These are phyloP conservation scores for Epizoanthus scotinus DNA, from an alignment of 92 coral and sea anemone genomes.

Conservation along the genomic window DNA sequence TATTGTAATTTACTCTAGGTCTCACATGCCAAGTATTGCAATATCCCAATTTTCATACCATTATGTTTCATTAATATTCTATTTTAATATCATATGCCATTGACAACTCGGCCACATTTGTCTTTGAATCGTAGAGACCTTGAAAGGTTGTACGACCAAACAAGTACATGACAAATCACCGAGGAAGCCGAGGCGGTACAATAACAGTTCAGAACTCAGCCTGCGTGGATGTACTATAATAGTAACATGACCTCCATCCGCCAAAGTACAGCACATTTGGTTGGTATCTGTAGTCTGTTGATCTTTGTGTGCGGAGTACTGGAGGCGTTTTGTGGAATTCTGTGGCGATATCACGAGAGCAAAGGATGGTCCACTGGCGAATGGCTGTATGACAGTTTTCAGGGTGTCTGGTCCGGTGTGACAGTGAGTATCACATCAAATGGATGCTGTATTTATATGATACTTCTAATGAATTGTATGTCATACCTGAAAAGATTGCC, in stretches of 20 bases:
- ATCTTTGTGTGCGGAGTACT: slow-evolving; percentile 9
- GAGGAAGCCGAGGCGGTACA: too few relatives aligned
- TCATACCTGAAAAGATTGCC: not conserved
- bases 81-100: too few relatives aligned
- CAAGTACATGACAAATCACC: too few relatives aligned
- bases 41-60: too few relatives aligned
- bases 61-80: too few relatives aligned
- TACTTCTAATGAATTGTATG: not conserved
- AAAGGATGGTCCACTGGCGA: slow-evolving; percentile 15
- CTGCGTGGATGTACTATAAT: too few relatives aligned
- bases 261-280: slow-evolving; percentile 5
- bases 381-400: slow-evolving; percentile 14
- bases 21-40: too few relatives aligned
- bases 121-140: too few relatives aligned
- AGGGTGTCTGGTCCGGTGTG: slow-evolving; percentile 6
- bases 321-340: slow-evolving; percentile 18
- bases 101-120: too few relatives aligned
- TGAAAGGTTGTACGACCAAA: too few relatives aligned
- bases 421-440: not conserved
- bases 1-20: too few relatives aligned
- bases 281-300: not conserved
- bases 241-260: not conserved
- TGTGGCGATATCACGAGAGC: slow-evolving; percentile 10
- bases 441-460: not conserved
- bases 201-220: too few relatives aligned